Percentiles rank a stretch among this genome's conserved stretches.
Evolutionary conservation across 2,797 vertebrate species (phyloP).

Genomic region (Pipistrellus kuhlii): DNA sequence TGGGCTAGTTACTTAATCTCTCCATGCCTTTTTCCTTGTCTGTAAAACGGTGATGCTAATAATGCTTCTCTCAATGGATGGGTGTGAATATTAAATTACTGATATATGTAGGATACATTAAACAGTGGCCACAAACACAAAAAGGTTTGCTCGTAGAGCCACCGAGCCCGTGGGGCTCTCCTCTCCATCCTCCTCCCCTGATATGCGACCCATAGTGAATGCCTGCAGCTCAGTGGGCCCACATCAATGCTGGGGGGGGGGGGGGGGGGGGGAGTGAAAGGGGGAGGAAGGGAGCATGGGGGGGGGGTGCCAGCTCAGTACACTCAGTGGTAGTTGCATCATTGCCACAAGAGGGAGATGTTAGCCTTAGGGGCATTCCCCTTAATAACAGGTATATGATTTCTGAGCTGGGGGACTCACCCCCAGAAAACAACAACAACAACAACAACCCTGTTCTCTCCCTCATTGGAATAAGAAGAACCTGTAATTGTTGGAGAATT

Average conservation of each 20-base stretch:
- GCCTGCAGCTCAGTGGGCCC: too few relatives aligned
- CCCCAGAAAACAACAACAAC: background rate
- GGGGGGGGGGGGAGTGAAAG: too few relatives aligned
- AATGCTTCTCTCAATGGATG: background rate
- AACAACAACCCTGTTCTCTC: background rate
- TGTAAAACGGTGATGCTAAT: background rate
- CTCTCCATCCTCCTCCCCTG: background rate
- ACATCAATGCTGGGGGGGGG: fast-evolving
- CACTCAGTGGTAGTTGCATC: background rate
- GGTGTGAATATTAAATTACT: constrained; percentile 20
- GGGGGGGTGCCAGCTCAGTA: too few relatives aligned
- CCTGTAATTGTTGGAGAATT: background rate
- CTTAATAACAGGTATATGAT: too few relatives aligned
- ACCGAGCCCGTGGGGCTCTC: background rate
- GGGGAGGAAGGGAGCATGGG: background rate
- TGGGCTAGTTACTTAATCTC: background rate
- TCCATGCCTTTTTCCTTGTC: background rate
- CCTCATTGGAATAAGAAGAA: background rate
- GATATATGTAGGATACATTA: background rate
- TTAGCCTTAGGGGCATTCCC: background rate
- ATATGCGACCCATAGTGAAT: background rate
- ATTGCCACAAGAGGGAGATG: background rate
- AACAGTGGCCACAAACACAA: background rate
- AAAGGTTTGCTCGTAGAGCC: background rate
- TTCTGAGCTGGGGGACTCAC: background rate